Conservation (phyloP, 2,113 vertebrate genomes). For the Urocitellus parryii region DNA sequence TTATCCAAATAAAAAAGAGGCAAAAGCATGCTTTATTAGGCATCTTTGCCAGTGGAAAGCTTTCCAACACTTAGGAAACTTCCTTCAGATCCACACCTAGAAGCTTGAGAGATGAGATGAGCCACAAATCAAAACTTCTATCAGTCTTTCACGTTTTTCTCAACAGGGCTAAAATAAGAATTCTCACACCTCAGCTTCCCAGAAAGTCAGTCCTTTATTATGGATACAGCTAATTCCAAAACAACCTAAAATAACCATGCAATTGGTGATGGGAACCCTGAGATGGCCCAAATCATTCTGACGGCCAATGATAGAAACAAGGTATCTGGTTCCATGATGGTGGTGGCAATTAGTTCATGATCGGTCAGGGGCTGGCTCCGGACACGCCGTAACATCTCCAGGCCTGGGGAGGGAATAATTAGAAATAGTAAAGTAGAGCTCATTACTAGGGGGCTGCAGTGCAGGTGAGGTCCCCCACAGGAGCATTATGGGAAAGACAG, state of each 20-base stretch:
- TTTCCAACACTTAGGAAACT: background rate
- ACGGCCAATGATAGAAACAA: rapidly evolving
- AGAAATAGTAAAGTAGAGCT: background rate
- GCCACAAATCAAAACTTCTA: background rate
- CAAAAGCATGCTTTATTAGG: background rate
- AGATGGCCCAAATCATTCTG: background rate
- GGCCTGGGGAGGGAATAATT: background rate
- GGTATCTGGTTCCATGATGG: rapidly evolving
- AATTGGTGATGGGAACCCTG: background rate
- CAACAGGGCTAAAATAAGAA: background rate
- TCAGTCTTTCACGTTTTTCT: background rate
- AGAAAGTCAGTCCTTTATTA: background rate
- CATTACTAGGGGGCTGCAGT: rapidly evolving
- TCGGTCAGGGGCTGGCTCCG: background rate
- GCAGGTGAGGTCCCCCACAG: no score
- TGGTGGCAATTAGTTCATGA: rapidly evolving
- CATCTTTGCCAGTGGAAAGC: background rate
- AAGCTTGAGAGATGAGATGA: background rate
- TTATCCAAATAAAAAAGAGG: background rate
- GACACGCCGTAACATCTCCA: rapidly evolving
- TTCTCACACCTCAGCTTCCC: background rate
- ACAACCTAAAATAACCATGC: background rate
- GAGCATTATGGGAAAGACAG: rapidly evolving
- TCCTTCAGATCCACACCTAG: background rate
- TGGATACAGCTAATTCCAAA: background rate